Evolutionary conservation across 1,140 invertebrate genomes (phyloP).

Genomic region (Pentalonia nigronervosa): DNA sequence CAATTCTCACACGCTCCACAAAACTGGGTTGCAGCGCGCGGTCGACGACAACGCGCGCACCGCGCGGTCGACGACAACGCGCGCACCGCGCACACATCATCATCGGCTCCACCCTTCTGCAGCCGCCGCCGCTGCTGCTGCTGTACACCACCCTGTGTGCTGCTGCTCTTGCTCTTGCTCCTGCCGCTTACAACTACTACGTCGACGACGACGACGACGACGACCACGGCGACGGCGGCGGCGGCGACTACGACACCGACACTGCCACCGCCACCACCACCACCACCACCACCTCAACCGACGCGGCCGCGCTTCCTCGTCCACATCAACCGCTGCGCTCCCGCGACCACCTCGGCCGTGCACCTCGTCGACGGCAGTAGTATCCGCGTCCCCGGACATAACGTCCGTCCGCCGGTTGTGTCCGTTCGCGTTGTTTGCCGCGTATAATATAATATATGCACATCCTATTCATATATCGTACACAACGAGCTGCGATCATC

Average conservation of each 20-base stretch:
- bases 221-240: not conserved
- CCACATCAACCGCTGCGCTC: not conserved
- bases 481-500: not conserved
- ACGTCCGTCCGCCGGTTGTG: conserved; percentile 38
- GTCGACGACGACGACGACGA: not conserved
- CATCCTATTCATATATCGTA: not conserved
- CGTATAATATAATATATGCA: not conserved
- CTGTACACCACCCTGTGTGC: not conserved
- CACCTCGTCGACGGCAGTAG: not conserved
- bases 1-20: conserved; percentile 10
- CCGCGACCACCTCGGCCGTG: not conserved
- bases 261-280: not conserved
- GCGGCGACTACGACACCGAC: not conserved
- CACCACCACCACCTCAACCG: not conserved
- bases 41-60: not conserved
- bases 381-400: conserved; percentile 21
- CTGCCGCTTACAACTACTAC: not conserved
- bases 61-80: not conserved
- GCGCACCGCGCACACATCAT: not conserved
- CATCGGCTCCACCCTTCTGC: not conserved
- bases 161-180: not conserved
- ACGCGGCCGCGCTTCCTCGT: conserved; percentile 2
- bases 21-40: conserved; percentile 20
- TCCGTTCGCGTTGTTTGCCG: not conserved
- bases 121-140: not conserved